phyloP scores from a whole-genome alignment of 1,140 invertebrate species.

The Hermatobates lingyangjiaoensis region DNA sequence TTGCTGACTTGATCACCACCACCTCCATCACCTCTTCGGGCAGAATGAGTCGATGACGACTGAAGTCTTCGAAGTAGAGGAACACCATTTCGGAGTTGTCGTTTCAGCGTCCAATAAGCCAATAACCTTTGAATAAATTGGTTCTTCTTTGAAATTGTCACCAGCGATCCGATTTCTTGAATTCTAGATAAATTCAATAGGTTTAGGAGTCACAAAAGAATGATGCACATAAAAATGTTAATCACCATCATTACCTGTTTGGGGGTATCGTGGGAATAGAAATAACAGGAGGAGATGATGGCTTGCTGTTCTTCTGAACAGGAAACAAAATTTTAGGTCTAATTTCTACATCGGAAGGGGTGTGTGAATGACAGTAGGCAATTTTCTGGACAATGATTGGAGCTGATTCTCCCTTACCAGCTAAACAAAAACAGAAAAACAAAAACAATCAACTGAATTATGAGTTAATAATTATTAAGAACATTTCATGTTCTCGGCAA shows the following conservation, averaged over 20 bases:
- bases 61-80: slow-evolving; percentile 75
- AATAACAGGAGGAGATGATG: slow-evolving; percentile 73
- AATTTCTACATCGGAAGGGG: slow-evolving; percentile 50
- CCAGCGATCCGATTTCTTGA: slow-evolving; percentile 57
- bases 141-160: slow-evolving; percentile 52
- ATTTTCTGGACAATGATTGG: slow-evolving; percentile 71
- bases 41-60: slow-evolving; percentile 35
- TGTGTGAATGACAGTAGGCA: slow-evolving; percentile 88
- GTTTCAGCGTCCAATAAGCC: slow-evolving; percentile 85
- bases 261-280: slow-evolving; percentile 85
- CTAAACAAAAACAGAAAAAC: slow-evolving; percentile 3
- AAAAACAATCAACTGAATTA: not conserved
- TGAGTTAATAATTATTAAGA: not conserved
- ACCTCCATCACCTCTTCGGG: slow-evolving; percentile 17
- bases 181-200: slow-evolving; percentile 28
- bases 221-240: not conserved
- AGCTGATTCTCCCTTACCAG: slow-evolving; percentile 33
- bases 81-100: slow-evolving; percentile 90
- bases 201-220: not conserved
- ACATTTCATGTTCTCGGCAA: too few species aligned
- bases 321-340: slow-evolving; percentile 10
- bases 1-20: slow-evolving; percentile 14
- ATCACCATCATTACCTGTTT: slow-evolving; percentile 33
- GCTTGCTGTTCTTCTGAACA: slow-evolving; percentile 11
- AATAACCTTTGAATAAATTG: slow-evolving; percentile 76